Evolutionary conservation across 92 coral and sea anemone species (phyloP), one percentile per base, ranked within the genome.

Genomic region (Heteractis magnifica): DNA sequence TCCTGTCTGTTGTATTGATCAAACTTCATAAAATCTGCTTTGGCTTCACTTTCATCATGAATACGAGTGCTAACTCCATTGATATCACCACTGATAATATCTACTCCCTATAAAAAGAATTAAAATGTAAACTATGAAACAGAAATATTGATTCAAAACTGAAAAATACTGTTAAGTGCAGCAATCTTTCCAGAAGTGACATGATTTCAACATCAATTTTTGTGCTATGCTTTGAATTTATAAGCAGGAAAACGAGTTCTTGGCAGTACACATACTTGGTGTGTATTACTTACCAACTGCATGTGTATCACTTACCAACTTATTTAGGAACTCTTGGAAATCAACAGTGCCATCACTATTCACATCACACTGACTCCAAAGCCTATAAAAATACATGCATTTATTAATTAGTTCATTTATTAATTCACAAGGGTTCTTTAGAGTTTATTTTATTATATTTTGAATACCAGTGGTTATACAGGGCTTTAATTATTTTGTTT

Each of bases 11-110:
- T 52, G 19, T 87, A 76, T 82, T 95, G 98, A 80, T 95, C 98
- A 62, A 83, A 83, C 79, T 86, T 93, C 98, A 95, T 93, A 65
- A 91, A 92, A 72, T 90, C 79, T 7, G 93, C 98, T 52, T 93
- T 95, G 18, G 98, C 98, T 84, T 93, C 94, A 77, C 97, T 95
- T 84, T 95, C 98, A 77, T 95, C 94, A 49, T 92, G 93, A 64
- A 95, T 95, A 51, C 97, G 90, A 14, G 95, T 95, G 77, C 98
- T 95, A 50, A 89, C 79, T 44, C 98, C 98, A 81, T 93, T 86
- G 73, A 95, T 88, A 79, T 95, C 98, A 49, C 98, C 95, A 49
- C 95, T 89, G 58, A 95, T 84, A 71, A 95, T 92, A 58, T 95
- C 98, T 10, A 94, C 92, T 53, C 98, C 98, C 98, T 95, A 15